Base-by-base conservation (phyloP, 2,113 vertebrate genomes). In the Heliornis fulica region DNA sequence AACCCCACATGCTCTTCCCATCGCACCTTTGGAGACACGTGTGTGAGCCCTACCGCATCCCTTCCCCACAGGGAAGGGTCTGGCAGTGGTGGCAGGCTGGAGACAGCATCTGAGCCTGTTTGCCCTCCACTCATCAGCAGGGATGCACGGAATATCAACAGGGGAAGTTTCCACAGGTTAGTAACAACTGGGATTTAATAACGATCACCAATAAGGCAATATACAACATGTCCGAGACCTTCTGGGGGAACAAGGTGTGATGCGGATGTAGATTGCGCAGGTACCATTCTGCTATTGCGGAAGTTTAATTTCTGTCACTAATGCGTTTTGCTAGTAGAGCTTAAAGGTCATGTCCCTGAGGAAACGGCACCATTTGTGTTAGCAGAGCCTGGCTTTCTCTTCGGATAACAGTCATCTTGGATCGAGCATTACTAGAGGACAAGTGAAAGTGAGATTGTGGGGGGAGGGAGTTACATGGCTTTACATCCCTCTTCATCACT, bases 401-500 rank as follows among this genome's bases (percentile, higher is more conserved):
- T 74, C 4, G 22, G 76, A 38, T 90, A 95, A 79, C 71, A 93
- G 70, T 79, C 83, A 69, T 83, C 77, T 83, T 76, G 34, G 71
- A 63, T 23, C 83, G 89, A 82, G 38, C 72, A 59, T 50, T 80
- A 88, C 75, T 91, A 85, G 74, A 96, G 95, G 89, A 90, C 83
- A 83, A 94, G 63, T 85, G 95, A 95, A 94, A 96, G 90, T 95
- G 89, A 94, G 89, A 76, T 4, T 80, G 75, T 3, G 23, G 40
- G 40, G 48, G 21, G 15, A 40, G 22, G 20, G 56, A 19, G 20
- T 65, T 87, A n/a, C 29, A 77, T 93, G 61, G 32, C 85, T 93
- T 94, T 83, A 92, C 86, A 96, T 95, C 76, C 82, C 93, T 97
- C 93, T 95, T 95, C 86, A 90, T 96, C 92, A 91, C 59, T 0